Evolutionary conservation across 2,797 vertebrate species (phyloP), one percentile per base, ranked within the genome.

Genomic region (Graptemys geographica): DNA sequence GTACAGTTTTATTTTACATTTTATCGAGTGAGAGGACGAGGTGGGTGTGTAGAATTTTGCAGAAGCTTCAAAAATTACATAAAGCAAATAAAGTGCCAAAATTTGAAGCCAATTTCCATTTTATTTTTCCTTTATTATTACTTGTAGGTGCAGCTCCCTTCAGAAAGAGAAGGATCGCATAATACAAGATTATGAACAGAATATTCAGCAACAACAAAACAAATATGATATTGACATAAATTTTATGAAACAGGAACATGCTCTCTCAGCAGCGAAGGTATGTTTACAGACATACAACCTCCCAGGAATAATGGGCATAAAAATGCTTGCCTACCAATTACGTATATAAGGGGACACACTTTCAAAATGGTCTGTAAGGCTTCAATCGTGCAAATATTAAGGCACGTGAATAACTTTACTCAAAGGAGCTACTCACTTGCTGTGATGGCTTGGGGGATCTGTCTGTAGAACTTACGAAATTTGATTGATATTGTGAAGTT

Each of bases 261-360:
- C 97, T 12, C 96, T 99, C 59, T 99, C 99, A 85, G 97, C 98
- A 86, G 98, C 98, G 72, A 99, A 99, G 99, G 99, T 99, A 98
- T 16, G 65, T 28, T 89, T 80, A 41, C 28, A 57, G 57, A 13
- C 31, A 15, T 62, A 2, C 1, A 52, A n/a, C n/a, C 19, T 33
- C 31, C 37, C 27, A 86, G 8, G 1, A 74, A 3, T 21, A 79
- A 80, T 2, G 91, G 57, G 55, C 56, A 79, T 83, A 47, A 52
- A 90, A 69, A 57, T 49, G 11, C 37, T 80, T 72, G 18, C 25
- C 47, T 89, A 62, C 41, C 49, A 62, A 10, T 10, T 84, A 8
- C 41, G 84, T 28, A 1, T 37, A 69, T 33, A 49, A 82, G 49
- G 27, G 18, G 25, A 51, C 59, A 89, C 23, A 53, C 11, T 89